Base-by-base conservation (phyloP, 2,113 vertebrate species). In the Apodemus sylvaticus region DNA sequence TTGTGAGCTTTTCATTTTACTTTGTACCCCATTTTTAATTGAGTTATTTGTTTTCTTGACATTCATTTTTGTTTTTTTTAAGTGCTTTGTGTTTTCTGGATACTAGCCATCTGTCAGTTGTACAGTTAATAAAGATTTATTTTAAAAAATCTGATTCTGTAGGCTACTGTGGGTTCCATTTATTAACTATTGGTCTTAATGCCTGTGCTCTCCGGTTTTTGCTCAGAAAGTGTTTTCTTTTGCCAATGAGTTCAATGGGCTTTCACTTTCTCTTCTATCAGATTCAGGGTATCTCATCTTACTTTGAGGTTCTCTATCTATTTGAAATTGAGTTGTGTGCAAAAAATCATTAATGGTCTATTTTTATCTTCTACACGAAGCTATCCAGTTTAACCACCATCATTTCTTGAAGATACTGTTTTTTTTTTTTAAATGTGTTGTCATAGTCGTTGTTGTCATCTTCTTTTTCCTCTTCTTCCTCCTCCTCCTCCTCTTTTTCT, bases 361-460 rank as follows among this genome's bases (percentile, higher is more conserved):
- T 22, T 55, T 58, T 58, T 81, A n/a, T 81, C 51, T 19, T 81
- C 78, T 81, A 36, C 9, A 81, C 7, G 20, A 55, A 58, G 20
- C 31, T 58, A n/a, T 55, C 53, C 20, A 58, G 9, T 58, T n/a
- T 14, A 10, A 24, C 36, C 19, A 58, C 9, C 34, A 55, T 34
- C 51, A 81, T 81, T 81, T 7, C 10, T 4, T 58, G 20, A 81
- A 58, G 78, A 58, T 58, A n/a, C 53, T 81, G 20, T 2, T 5
- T 58, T 81, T 81, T 19, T 78, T 31, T 48, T n/a, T n/a, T n/a
- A n/a, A 51, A 29, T 48, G 26, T 31, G 64, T n/a, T 31, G 29
- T 31, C 0, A 11, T 66, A 26, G 11, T 31, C 4, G 12, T 66
- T 29, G 34, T 66, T 13, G 4, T 31, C 11, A 2, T 66, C 0